Evolutionary conservation across 2,888 invertebrate species (phyloP).

Genomic region (Hemaris fuciformis): DNA sequence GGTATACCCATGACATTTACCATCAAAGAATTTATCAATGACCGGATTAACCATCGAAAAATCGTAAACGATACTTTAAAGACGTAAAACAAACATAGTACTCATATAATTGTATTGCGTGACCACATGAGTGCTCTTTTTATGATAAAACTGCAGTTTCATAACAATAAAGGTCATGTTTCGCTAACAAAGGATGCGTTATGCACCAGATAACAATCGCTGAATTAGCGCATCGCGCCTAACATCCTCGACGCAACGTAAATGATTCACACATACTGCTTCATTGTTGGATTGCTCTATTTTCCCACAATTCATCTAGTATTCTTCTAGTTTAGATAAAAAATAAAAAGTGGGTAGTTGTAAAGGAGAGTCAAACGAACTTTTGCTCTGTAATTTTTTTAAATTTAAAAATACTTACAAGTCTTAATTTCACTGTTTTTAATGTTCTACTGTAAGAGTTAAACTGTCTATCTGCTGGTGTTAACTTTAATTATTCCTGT

Average conservation of each 20-base stretch:
- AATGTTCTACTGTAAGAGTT: too few relatives aligned
- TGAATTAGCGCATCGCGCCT: slow-evolving; percentile 5
- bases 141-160: slow-evolving; percentile 2
- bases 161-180: slow-evolving; percentile 18
- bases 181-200: slow-evolving; percentile 33
- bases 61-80: background rate
- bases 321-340: background rate
- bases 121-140: background rate
- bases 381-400: too few relatives aligned
- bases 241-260: background rate
- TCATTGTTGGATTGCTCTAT: background rate
- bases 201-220: slow-evolving; percentile 15
- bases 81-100: background rate
- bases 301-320: background rate
- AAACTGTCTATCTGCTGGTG: too few relatives aligned
- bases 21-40: background rate
- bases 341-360: too few relatives aligned
- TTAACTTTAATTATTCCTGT: too few relatives aligned
- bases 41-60: background rate
- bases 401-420: too few relatives aligned
- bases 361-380: too few relatives aligned
- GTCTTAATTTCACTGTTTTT: too few relatives aligned
- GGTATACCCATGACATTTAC: background rate
- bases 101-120: background rate
- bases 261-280: too few relatives aligned